Conservation (phyloP, 2,888 invertebrate genomes). For the Zaprionus lineosus region DNA sequence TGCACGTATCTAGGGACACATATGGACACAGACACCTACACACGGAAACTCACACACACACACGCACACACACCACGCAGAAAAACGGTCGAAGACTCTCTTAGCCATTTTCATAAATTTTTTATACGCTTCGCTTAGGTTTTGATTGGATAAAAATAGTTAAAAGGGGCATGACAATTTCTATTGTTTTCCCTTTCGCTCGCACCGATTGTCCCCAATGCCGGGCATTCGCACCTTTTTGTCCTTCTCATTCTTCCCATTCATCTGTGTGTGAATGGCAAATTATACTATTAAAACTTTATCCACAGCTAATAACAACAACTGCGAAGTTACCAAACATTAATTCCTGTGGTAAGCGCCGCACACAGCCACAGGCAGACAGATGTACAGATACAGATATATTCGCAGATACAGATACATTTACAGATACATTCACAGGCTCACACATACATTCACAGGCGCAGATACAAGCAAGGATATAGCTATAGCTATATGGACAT, state of each 20-base stretch:
- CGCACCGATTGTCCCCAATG: no score
- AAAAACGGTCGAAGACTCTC: slow-evolving; percentile 30
- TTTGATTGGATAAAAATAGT: slow-evolving; percentile 26
- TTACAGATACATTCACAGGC: neutral
- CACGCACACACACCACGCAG: neutral
- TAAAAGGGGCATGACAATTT: slow-evolving; percentile 11
- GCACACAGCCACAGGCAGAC: slow-evolving; percentile 2
- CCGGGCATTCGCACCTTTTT: no score
- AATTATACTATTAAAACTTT: slow-evolving; percentile 56
- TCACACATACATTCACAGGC: neutral
- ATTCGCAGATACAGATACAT: neutral
- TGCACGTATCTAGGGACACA: neutral
- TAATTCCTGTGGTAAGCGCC: slow-evolving; percentile 28
- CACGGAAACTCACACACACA: neutral
- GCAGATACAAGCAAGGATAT: neutral
- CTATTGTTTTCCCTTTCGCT: no score
- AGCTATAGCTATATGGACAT: no score
- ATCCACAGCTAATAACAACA: slow-evolving; percentile 25
- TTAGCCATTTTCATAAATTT: slow-evolving; percentile 44
- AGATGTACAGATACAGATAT: neutral
- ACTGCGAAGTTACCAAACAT: slow-evolving; percentile 37
- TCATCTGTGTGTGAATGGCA: slow-evolving; percentile 25
- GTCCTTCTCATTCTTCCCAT: slow-evolving; percentile 1
- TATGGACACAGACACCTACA: slow-evolving; percentile 4
- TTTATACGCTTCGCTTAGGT: slow-evolving; percentile 26